phyloP scores from a whole-genome alignment of 2,113 vertebrate species.

The Paralichthys olivaceus region DNA sequence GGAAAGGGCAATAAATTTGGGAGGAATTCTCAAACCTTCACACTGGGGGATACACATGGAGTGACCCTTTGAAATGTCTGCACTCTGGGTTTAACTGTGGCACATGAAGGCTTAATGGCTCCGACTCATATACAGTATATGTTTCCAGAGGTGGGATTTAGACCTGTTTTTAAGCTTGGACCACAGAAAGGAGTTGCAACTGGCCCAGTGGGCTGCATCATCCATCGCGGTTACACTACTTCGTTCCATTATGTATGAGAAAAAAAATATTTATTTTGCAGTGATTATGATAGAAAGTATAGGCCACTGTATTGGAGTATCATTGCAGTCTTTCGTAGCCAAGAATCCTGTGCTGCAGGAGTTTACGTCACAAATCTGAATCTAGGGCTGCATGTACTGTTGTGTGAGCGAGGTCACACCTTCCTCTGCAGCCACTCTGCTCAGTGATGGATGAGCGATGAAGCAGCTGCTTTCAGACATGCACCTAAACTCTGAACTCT shows the following conservation, averaged over 20 bases:
- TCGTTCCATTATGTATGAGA: too few species aligned
- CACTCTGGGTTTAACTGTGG: background rate
- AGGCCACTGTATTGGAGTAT: background rate
- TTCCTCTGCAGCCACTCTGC: too few species aligned
- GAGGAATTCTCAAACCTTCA: background rate
- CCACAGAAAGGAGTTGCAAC: background rate
- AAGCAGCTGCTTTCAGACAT: too few species aligned
- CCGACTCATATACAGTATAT: background rate
- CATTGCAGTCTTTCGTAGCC: background rate
- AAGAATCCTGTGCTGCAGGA: background rate
- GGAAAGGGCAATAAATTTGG: background rate
- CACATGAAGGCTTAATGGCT: background rate
- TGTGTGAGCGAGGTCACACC: too few species aligned
- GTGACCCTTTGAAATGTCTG: background rate
- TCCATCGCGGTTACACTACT: background rate
- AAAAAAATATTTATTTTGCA: background rate
- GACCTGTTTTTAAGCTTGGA: background rate
- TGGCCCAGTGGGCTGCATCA: background rate
- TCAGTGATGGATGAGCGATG: too few species aligned
- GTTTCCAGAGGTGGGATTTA: background rate
- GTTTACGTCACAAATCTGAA: background rate
- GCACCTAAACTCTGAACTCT: background rate
- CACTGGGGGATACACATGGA: background rate
- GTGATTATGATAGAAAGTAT: background rate
- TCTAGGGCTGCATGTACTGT: too few species aligned